phyloP scores from a whole-genome alignment of 2,797 vertebrate genomes.

The Pseudopleuronectes americanus region DNA sequence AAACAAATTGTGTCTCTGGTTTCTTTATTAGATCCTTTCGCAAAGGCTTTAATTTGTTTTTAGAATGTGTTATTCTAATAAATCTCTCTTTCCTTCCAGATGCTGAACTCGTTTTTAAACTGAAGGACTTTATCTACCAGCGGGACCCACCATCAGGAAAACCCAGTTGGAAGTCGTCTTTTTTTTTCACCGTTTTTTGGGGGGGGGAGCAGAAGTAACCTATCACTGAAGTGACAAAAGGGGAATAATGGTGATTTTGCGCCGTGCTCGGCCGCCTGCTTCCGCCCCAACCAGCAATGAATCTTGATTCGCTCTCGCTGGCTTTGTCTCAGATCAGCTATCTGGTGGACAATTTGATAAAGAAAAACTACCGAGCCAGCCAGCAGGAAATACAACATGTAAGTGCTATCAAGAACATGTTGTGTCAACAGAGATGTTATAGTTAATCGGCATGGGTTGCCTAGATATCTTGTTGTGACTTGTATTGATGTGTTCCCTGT shows the following conservation, averaged over 20 bases:
- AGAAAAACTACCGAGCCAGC: constrained; percentile 99
- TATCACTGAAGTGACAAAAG: constrained; percentile 99
- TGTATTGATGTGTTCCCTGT: constrained; percentile 19
- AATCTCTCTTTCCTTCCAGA: constrained; percentile 78
- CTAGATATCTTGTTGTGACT: not conserved
- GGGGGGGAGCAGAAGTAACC: constrained; percentile 94
- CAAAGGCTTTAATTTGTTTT: too few relatives aligned
- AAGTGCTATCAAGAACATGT: constrained; percentile 76
- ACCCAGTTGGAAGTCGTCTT: constrained; percentile 78
- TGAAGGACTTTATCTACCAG: constrained; percentile 83
- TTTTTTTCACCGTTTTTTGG: constrained; percentile 84
- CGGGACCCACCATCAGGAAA: constrained; percentile 83
- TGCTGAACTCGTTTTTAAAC: constrained; percentile 91
- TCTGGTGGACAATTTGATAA: constrained; percentile 99
- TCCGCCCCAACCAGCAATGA: constrained; percentile 99
- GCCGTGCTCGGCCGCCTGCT: constrained; percentile 99
- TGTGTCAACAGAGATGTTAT: not conserved
- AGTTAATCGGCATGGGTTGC: not conserved
- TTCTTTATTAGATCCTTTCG: too few relatives aligned
- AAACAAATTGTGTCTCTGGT: too few relatives aligned
- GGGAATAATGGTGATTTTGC: constrained; percentile 99
- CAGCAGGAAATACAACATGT: constrained; percentile 99
- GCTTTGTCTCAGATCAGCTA: constrained; percentile 99
- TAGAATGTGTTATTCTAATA: too few relatives aligned
- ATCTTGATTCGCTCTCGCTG: constrained; percentile 99